Conservation (phyloP, 35 echinoderm and acorn worm species). For the Holothuria glaberrima region DNA sequence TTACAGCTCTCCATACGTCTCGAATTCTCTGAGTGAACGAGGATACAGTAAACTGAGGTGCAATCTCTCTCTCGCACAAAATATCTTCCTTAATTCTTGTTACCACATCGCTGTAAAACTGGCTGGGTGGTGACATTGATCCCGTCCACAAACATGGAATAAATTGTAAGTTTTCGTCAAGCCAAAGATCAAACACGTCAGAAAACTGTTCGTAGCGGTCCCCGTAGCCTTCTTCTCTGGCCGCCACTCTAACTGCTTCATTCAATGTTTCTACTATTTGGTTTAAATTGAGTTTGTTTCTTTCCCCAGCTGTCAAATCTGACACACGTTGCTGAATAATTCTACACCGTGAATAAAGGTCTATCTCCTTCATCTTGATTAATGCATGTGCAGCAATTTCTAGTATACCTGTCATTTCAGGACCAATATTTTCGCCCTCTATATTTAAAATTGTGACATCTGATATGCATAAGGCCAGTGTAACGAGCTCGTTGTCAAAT, state of each 20-base stretch:
- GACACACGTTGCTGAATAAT: constrained; percentile 27
- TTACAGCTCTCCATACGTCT: constrained; percentile 22
- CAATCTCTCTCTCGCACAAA: neutral
- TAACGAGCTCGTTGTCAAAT: constrained; percentile 39
- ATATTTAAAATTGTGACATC: constrained; percentile 38
- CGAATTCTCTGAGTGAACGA: constrained; percentile 24
- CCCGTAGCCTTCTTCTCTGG: constrained; percentile 7
- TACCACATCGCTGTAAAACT: neutral
- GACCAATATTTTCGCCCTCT: constrained; percentile 24
- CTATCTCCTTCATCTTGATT: constrained; percentile 44
- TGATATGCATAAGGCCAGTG: constrained; percentile 13
- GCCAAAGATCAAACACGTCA: neutral
- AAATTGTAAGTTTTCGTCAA: constrained; percentile 11
- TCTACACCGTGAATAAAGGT: constrained; percentile 13
- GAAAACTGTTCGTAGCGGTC: constrained; percentile 5
- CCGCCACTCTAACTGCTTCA: neutral
- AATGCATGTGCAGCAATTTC: constrained; percentile 35
- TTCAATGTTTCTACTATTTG: constrained; percentile 1
- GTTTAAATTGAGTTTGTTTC: neutral
- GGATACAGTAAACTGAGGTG: constrained; percentile 20
- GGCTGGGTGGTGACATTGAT: neutral
- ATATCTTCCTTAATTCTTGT: neutral
- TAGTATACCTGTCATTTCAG: constrained; percentile 16
- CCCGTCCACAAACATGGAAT: constrained; percentile 9
- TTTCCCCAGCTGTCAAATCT: constrained; percentile 14